Evolutionary conservation across 2,888 invertebrate species (phyloP), one percentile per base, ranked within the genome.

Genomic region (Rhimphoctona megacephalus): DNA sequence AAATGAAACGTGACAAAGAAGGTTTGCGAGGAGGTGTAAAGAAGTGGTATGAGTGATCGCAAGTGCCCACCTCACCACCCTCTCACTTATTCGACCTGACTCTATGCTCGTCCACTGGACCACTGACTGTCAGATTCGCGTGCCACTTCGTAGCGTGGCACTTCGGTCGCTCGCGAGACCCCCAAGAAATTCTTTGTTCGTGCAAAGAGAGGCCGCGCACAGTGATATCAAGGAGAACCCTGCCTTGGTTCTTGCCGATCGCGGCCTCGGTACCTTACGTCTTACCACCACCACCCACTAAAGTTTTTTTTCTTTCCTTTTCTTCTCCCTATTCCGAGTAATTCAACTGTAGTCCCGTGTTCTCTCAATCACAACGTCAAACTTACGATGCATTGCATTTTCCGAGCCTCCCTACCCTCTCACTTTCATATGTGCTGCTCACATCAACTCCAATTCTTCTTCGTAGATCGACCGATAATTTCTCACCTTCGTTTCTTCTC

Each of bases 391-490:
- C 61, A 30, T 30, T 87, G 81, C 85, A 86, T 30, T 84, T 89
- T 85, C 87, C 88, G 84, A 83, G 64, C 89, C 89, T 89, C 89
- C 89, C 89, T 89, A 88, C 90, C 89, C 89, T 88, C 25, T 69
- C 78, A 4, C 70, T 17, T 61, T 61, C 61, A 61, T 30, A 30
- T 30, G 30, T 30, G 61, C 17, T 61, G 30, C 61, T 30, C 61
- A 30, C 30, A 30, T 17, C 30, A 7, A 61, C 17, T 61, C 25
- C 30, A 30, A 61, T 61, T 61, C 30, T 61, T 30, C 30, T 61
- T 61, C 61, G 7, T 6, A 30, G 17, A 61, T 30, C 30, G 11
- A 61, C 25, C 17, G 7, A 61, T 11, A 61, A 61, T 7, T 1
- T 7, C 5, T 14, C 1, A 4, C 25, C 17, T 61, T 61, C 61